Evolutionary conservation across 1,140 invertebrate genomes (phyloP), one percentile per base, ranked within the genome.

Genomic region (Caligus rogercresseyi): DNA sequence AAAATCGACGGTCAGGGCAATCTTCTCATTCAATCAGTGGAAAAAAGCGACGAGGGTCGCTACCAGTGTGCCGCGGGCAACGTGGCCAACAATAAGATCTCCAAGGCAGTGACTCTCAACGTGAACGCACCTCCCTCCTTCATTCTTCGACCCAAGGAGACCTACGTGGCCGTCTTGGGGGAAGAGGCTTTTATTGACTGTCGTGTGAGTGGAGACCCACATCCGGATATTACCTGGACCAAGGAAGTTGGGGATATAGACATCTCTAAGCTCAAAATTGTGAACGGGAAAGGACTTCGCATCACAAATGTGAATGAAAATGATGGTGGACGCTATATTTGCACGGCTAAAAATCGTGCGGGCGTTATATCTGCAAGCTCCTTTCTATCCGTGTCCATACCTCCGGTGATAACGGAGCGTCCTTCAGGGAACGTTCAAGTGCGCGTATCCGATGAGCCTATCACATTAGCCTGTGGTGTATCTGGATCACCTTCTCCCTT

Each of bases 331-430:
- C 19, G n/a, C 13, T 63, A 63, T 19, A 55, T 55, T 18, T 63
- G 61, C 52, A 53, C 16, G 13, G 61, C 61, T 1, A 21, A 56
- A 15, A 63, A 63, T 56, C 7, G 14, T 15, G 61, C n/a, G 7
- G 61, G 61, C 14, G 20, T 21, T 13, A 26, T 63, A 14, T 57
- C 53, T 4, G 19, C 61, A 2, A 63, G 52, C 20, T 15, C 53
- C 18, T 25, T 18, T 14, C 4, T 63, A 19, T 1, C 11, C 16
- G 52, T 63, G 25, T 19, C 18, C 15, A 51, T 18, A 2, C 61
- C 61, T 15, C 61, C 61, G n/a, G 61, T 63, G 15, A 63, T 63
- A n/a, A 63, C 61, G 16, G 61, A 53, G 15, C 16, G 19, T 18
- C 61, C 61, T 2, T 52, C 19, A n/a, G 16, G 15, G 14, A 19